Evolutionary conservation across 1,140 invertebrate genomes (phyloP).

Genomic region (Ganaspis sp.): DNA sequence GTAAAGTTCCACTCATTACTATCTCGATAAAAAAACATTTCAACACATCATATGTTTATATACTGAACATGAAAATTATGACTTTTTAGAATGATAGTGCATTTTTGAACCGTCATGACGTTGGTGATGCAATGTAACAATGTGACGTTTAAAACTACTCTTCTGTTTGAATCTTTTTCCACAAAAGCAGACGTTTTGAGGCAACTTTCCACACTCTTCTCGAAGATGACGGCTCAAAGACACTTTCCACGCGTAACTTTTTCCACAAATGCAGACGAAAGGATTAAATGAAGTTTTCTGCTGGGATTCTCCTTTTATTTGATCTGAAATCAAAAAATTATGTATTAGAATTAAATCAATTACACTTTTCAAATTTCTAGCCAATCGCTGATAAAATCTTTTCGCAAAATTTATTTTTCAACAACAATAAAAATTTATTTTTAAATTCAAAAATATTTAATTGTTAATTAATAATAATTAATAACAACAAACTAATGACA

Average conservation of each 20-base stretch:
- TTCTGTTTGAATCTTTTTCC: constrained; percentile 75
- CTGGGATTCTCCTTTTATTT: constrained; percentile 35
- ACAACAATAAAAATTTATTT: too few species aligned
- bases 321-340: constrained; percentile 39
- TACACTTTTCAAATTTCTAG: too few species aligned
- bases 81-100: background rate
- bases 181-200: constrained; percentile 70
- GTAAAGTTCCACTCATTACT: too few species aligned
- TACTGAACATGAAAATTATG: background rate
- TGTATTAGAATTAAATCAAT: background rate
- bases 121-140: constrained; percentile 48
- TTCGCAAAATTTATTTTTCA: too few species aligned
- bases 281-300: constrained; percentile 40
- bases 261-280: constrained; percentile 55
- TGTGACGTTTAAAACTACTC: constrained; percentile 57
- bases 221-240: constrained; percentile 65
- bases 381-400: too few species aligned
- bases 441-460: too few species aligned
- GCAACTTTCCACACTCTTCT: constrained; percentile 70
- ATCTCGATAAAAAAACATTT: constrained; percentile 35
- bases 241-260: constrained; percentile 54
- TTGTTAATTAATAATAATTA: too few species aligned
- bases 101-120: background rate
- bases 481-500: too few species aligned
- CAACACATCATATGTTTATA: background rate